These are phyloP conservation scores for Pterostichus niger DNA, from an alignment of 2,888 invertebrate genomes.

Conservation along the genomic window DNA sequence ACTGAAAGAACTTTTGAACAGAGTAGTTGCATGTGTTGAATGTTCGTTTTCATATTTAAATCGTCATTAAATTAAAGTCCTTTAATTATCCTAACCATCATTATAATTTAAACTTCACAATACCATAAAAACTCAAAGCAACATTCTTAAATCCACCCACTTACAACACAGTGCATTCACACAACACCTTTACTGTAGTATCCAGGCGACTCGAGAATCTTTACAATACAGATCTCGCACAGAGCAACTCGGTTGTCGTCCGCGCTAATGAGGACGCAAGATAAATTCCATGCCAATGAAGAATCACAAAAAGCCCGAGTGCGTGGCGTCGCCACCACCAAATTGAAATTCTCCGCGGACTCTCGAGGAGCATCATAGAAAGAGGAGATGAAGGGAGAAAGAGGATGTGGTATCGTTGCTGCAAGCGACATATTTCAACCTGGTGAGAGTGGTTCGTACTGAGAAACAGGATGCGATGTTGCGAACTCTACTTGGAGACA, in stretches of 20 bases:
- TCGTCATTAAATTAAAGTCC: no score
- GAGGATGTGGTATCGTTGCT: background rate
- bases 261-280: slow-evolving; percentile 46
- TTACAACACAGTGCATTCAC: no score
- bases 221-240: background rate
- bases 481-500: no score
- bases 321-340: slow-evolving; percentile 1
- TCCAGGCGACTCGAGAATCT: no score
- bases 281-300: slow-evolving; percentile 49
- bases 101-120: no score
- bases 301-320: slow-evolving; percentile 50
- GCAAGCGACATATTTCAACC: slow-evolving; percentile 48
- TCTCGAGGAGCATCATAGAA: background rate
- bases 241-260: slow-evolving; percentile 8
- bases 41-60: no score
- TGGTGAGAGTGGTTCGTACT: background rate
- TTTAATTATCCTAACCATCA: no score
- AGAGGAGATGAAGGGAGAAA: slow-evolving; percentile 1
- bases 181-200: no score
- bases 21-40: no score
- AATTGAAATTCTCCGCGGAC: slow-evolving; percentile 45
- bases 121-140: no score
- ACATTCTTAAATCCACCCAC: no score
- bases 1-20: no score
- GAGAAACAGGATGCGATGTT: background rate